Evolutionary conservation across 2,797 vertebrate genomes (phyloP).

Genomic region (Eurystomus glaucurus): DNA sequence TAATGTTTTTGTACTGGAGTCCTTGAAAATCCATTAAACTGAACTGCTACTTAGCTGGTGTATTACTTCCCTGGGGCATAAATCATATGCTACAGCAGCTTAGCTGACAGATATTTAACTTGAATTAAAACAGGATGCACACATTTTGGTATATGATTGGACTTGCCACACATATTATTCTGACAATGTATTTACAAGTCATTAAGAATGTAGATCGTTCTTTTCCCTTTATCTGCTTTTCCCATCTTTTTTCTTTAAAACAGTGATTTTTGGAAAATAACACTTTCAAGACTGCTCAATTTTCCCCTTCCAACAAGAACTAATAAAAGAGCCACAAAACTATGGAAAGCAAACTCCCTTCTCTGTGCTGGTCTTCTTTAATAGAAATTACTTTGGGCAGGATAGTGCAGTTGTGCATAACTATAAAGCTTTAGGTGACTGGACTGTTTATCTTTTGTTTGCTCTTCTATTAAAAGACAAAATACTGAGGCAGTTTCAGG

Average conservation of each 20-base stretch:
- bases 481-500: background rate
- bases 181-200: slow-evolving; percentile 29
- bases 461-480: background rate
- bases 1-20: background rate
- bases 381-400: background rate
- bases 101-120: slow-evolving; percentile 26
- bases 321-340: background rate
- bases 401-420: background rate
- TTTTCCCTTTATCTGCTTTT: slow-evolving; percentile 8
- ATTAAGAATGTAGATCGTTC: background rate
- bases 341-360: background rate
- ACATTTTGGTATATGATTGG: background rate
- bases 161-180: slow-evolving; percentile 35
- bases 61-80: slow-evolving; percentile 33
- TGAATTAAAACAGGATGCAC: slow-evolving; percentile 11
- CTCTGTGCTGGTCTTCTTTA: background rate
- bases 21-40: slow-evolving; percentile 64
- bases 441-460: background rate
- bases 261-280: background rate
- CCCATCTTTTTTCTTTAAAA: background rate
- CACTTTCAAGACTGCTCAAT: background rate
- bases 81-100: slow-evolving; percentile 8
- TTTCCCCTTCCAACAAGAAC: slow-evolving; percentile 5
- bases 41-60: slow-evolving; percentile 40
- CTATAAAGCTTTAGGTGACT: background rate